phyloP scores from a whole-genome alignment of 2,797 vertebrate genomes.

The Hydrocynus forskahlii region DNA sequence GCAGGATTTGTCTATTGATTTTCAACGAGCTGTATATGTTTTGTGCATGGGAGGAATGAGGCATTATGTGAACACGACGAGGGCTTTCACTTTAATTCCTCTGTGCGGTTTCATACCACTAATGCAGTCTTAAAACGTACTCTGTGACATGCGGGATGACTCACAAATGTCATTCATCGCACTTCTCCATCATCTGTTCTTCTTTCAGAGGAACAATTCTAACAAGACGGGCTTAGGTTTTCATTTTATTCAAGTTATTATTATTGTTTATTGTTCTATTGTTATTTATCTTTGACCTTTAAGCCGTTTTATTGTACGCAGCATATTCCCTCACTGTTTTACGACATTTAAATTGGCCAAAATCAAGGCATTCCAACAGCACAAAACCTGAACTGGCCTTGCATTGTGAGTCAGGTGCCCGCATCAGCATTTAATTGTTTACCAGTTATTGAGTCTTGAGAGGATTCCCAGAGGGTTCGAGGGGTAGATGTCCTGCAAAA shows the following conservation, averaged over 20 bases:
- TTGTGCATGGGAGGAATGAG: neutral
- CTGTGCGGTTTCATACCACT: neutral
- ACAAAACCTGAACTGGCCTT: neutral
- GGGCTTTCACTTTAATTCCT: slow-evolving; percentile 11
- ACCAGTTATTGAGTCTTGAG: neutral
- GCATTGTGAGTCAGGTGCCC: neutral
- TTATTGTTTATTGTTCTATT: neutral
- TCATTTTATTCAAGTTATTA: neutral
- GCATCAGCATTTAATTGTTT: neutral
- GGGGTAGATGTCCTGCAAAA: neutral
- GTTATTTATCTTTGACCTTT: neutral
- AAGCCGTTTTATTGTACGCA: neutral
- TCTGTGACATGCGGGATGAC: neutral
- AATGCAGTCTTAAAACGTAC: slow-evolving; percentile 14
- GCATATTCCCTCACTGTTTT: neutral
- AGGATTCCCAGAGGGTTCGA: neutral
- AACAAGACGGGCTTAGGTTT: neutral
- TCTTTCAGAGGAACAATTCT: neutral
- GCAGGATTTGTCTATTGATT: neutral
- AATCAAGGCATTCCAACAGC: too few relatives aligned
- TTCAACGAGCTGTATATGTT: neutral
- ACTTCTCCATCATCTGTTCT: neutral
- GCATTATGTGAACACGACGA: slow-evolving; percentile 4
- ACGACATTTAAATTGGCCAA: neutral
- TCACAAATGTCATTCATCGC: neutral